Percentiles rank a stretch among this genome's conserved stretches.
Conservation (phyloP, 2,113 vertebrate genomes). For the Nerophis ophidion region DNA sequence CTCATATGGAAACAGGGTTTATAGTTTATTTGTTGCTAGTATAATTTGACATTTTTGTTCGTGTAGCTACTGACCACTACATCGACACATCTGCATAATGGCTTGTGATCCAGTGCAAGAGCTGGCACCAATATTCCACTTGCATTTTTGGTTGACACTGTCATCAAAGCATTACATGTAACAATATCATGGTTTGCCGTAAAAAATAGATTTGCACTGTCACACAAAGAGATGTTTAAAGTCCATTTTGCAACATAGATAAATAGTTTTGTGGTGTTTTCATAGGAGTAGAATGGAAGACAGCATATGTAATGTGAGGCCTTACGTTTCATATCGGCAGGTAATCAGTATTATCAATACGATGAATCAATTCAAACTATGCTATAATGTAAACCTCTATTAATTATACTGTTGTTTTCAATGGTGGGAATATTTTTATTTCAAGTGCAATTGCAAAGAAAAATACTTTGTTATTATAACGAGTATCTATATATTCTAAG, state of each 20-base stretch:
- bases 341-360: background rate
- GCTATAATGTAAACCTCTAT: background rate
- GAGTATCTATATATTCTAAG: background rate
- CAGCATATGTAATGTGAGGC: background rate
- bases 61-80: background rate
- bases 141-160: background rate
- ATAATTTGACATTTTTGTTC: background rate
- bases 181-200: background rate
- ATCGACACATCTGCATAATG: background rate
- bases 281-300: background rate
- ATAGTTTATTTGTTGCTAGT: background rate
- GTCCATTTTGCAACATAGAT: too few relatives aligned
- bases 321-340: background rate
- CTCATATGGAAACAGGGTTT: too few relatives aligned
- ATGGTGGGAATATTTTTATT: background rate
- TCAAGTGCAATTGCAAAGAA: background rate
- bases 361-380: background rate
- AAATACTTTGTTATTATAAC: background rate
- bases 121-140: background rate
- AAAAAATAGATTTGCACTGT: too few relatives aligned
- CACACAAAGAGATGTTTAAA: too few relatives aligned
- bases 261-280: background rate
- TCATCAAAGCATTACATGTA: background rate
- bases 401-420: background rate
- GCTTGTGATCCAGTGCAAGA: background rate